phyloP scores from a whole-genome alignment of 2,797 vertebrate genomes.

The Coreius guichenoti region DNA sequence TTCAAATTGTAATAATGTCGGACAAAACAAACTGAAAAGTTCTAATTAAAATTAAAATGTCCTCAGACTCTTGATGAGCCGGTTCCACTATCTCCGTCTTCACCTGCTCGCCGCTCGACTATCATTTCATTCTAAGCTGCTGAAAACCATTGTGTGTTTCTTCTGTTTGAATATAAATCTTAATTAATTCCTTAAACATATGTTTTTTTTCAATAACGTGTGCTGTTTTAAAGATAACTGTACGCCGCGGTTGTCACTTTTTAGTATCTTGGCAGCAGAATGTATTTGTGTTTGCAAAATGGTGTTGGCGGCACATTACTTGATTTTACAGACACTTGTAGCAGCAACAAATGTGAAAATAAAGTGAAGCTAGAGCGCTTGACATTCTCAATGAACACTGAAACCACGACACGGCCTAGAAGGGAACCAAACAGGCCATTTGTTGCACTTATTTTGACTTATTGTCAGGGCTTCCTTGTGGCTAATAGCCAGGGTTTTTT shows the following conservation, averaged over 20 bases:
- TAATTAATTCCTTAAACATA: slow-evolving; percentile 73
- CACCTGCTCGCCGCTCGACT: slow-evolving; percentile 70
- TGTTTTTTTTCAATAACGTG: slow-evolving; percentile 62
- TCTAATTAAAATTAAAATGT: slow-evolving; percentile 56
- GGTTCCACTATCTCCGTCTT: slow-evolving; percentile 68
- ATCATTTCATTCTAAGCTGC: slow-evolving; percentile 64
- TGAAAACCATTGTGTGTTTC: slow-evolving; percentile 66
- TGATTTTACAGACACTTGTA: not conserved
- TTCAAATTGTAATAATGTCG: slow-evolving; percentile 37
- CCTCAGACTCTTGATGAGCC: slow-evolving; percentile 49
- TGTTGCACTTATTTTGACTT: not conserved
- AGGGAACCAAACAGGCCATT: not conserved
- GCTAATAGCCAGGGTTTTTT: too few relatives aligned
- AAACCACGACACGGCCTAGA: not conserved
- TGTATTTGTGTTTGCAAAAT: not conserved
- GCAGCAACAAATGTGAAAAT: not conserved
- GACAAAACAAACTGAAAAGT: slow-evolving; percentile 33
- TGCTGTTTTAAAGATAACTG: slow-evolving; percentile 77
- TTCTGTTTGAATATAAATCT: slow-evolving; percentile 72
- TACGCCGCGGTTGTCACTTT: slow-evolving; percentile 63
- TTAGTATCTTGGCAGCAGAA: slow-evolving; percentile 16
- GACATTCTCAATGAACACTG: not conserved
- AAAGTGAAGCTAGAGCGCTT: not conserved
- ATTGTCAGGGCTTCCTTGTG: too few relatives aligned
- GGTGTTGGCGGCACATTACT: not conserved